These are phyloP conservation scores for Pangasianodon hypophthalmus DNA, from an alignment of 2,113 vertebrate genomes.

Conservation along the genomic window DNA sequence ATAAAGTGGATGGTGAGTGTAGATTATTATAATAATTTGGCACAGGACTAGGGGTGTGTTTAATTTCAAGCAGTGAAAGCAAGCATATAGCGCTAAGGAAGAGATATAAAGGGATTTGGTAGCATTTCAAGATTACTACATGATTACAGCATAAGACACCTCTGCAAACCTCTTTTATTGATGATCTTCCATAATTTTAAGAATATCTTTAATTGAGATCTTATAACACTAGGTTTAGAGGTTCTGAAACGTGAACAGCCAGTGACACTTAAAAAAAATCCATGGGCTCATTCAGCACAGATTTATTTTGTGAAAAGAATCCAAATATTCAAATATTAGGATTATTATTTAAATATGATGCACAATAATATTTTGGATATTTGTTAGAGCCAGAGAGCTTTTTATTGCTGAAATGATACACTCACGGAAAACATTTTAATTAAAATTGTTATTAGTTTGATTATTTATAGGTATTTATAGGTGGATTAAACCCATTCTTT, in stretches of 20 bases:
- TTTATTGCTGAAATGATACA: neutral
- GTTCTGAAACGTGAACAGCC: neutral
- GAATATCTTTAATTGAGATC: neutral
- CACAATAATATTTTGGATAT: neutral
- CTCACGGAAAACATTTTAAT: neutral
- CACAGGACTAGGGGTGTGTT: neutral
- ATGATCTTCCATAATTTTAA: neutral
- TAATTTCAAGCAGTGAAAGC: neutral
- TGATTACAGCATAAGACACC: slow-evolving; percentile 58
- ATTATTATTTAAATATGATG: neutral
- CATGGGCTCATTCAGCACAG: neutral
- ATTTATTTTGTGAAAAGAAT: neutral
- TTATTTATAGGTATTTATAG: neutral
- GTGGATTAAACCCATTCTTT: neutral
- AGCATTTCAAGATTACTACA: slow-evolving; percentile 72
- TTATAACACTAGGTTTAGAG: neutral
- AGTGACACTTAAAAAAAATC: neutral
- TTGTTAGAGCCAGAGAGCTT: neutral
- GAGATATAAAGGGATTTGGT: slow-evolving; percentile 70
- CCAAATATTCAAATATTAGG: neutral
- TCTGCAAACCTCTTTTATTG: neutral
- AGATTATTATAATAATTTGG: neutral
- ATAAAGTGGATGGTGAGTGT: neutral
- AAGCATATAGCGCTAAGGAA: neutral
- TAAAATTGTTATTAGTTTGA: neutral